phyloP scores from a whole-genome alignment of 2,113 vertebrate genomes.

The Zosterops lateralis region DNA sequence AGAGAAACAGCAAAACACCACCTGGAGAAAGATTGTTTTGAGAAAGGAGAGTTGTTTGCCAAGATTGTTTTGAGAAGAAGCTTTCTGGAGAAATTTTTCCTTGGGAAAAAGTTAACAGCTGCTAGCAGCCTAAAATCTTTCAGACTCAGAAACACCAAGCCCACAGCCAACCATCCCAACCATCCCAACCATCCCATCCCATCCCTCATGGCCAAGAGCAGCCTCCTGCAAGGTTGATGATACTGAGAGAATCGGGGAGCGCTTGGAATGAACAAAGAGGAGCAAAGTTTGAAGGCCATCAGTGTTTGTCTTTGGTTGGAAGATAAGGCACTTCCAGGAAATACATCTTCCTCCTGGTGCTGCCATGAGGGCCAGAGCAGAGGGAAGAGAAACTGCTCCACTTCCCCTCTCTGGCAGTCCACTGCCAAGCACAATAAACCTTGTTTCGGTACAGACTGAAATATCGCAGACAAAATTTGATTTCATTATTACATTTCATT shows the following conservation, averaged over 20 bases:
- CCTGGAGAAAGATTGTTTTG: too few relatives aligned
- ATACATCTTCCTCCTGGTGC: not conserved
- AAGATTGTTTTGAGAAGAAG: too few relatives aligned
- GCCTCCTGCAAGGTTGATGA: not conserved
- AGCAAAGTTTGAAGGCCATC: not conserved
- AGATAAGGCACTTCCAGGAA: not conserved
- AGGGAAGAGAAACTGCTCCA: not conserved
- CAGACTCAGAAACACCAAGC: too few relatives aligned
- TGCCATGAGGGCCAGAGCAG: not conserved
- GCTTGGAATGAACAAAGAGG: not conserved
- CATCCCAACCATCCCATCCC: too few relatives aligned
- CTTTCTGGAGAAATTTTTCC: too few relatives aligned
- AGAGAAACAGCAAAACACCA: too few relatives aligned
- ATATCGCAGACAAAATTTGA: constrained; percentile 33
- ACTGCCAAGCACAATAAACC: constrained; percentile 16
- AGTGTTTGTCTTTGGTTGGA: not conserved
- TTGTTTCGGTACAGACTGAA: constrained; percentile 17
- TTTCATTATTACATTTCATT: constrained; percentile 61
- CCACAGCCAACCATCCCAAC: too few relatives aligned
- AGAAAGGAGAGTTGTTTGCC: too few relatives aligned
- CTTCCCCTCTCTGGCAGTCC: not conserved
- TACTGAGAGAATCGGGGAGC: too few relatives aligned
- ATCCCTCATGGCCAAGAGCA: not conserved
- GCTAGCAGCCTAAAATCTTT: too few relatives aligned
- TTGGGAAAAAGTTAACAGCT: too few relatives aligned